These are phyloP conservation scores for Beaufortia kweichowensis DNA, from an alignment of 2,113 vertebrate genomes.

Conservation along the genomic window DNA sequence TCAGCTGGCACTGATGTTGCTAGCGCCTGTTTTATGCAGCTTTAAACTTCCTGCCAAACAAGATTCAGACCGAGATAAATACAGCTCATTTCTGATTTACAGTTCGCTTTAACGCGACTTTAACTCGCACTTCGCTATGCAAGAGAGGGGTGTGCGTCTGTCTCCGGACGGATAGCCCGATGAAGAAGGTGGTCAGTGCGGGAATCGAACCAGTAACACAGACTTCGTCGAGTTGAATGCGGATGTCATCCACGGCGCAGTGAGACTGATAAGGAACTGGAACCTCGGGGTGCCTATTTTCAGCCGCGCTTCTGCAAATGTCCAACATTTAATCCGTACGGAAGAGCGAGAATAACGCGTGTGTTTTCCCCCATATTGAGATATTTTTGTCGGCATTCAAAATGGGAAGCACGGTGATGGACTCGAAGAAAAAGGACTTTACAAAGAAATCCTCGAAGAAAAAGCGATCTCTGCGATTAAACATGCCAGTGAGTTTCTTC, in stretches of 20 bases:
- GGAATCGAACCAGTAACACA: slow-evolving; percentile 6
- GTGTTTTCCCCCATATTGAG: background rate
- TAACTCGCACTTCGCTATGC: background rate
- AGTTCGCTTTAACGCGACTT: background rate
- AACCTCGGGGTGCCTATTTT: background rate
- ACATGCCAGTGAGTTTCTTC: slow-evolving; percentile 91
- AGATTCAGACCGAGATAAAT: background rate
- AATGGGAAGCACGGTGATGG: slow-evolving; percentile 96
- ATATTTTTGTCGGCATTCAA: background rate
- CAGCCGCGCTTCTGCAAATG: background rate
- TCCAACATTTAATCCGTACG: background rate
- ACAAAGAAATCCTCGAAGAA: slow-evolving; percentile 81
- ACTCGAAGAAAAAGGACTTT: slow-evolving; percentile 80
- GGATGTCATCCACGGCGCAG: slow-evolving; percentile 27
- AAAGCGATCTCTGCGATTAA: slow-evolving; percentile 85
- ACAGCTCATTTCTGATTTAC: background rate
- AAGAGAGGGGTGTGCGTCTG: background rate
- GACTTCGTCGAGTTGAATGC: slow-evolving; percentile 30
- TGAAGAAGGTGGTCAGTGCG: background rate
- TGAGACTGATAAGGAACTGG: slow-evolving; percentile 20
- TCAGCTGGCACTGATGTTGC: background rate
- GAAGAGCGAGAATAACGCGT: background rate
- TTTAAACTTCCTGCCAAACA: background rate
- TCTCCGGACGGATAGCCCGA: background rate
- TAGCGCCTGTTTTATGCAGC: background rate